These are phyloP conservation scores for Sterrhoptilus dennistouni DNA, from an alignment of 2,113 vertebrate species.

Conservation along the genomic window DNA sequence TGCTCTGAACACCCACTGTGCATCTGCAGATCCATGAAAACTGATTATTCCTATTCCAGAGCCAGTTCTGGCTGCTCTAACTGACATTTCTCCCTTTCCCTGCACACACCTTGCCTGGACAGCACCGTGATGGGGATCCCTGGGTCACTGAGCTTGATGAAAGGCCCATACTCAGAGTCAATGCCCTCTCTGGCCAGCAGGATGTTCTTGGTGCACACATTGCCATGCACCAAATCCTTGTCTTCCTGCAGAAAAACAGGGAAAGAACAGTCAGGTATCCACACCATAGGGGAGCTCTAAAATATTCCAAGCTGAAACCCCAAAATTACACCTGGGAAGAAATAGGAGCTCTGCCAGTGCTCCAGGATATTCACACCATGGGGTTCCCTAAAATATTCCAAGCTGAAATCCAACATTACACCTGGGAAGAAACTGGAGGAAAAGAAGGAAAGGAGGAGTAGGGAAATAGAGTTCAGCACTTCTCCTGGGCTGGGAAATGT, in stretches of 20 bases:
- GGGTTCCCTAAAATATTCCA: background rate
- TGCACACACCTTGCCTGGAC: constrained; percentile 83
- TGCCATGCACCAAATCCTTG: constrained; percentile 95
- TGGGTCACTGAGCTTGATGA: constrained; percentile 97
- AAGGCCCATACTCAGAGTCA: constrained; percentile 83
- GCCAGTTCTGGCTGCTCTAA: background rate
- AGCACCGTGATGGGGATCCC: constrained; percentile 94
- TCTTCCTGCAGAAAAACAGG: constrained; percentile 81
- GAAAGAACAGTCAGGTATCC: background rate
- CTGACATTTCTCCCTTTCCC: background rate
- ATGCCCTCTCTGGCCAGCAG: constrained; percentile 90
- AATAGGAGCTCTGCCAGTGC: background rate
- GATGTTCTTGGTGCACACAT: constrained; percentile 95
- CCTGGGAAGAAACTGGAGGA: background rate
- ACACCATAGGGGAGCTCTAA: too few species aligned
- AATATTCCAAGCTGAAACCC: background rate
- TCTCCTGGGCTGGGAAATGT: background rate
- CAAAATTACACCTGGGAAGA: background rate
- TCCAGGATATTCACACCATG: background rate
- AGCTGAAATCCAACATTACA: background rate
- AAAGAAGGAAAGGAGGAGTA: background rate
- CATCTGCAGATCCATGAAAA: background rate
- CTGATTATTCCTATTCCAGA: background rate
- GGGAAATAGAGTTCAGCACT: background rate
- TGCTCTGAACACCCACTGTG: background rate